Conservation (phyloP, 2,113 vertebrate species). For the Puma concolor region DNA sequence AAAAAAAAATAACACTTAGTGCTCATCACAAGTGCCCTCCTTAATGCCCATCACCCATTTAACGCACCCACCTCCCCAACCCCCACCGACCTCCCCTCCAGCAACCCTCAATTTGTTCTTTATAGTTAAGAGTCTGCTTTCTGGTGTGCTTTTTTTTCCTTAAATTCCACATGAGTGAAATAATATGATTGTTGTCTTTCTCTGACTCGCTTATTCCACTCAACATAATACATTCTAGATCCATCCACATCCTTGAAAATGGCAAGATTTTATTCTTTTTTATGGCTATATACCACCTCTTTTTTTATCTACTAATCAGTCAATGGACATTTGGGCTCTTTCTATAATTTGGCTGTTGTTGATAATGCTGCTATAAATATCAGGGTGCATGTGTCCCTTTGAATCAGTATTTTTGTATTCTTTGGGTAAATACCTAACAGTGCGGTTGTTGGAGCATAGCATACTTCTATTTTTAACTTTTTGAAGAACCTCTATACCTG, state of each 20-base stretch:
- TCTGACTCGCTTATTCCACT: neutral
- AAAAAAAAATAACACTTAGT: neutral
- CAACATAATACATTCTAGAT: neutral
- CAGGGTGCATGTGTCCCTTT: neutral
- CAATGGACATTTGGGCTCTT: neutral
- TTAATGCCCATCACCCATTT: neutral
- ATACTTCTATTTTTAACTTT: neutral
- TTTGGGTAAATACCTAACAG: neutral
- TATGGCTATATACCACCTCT: neutral
- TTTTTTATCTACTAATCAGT: neutral
- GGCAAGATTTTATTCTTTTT: neutral
- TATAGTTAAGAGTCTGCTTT: neutral
- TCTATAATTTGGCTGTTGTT: neutral
- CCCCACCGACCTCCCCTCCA: neutral
- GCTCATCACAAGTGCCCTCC: neutral
- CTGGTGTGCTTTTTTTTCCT: neutral
- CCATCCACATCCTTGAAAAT: neutral
- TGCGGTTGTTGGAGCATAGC: neutral
- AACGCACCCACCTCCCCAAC: neutral
- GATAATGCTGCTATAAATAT: neutral
- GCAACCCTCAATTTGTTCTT: neutral
- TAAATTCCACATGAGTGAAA: neutral
- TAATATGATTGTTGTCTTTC: neutral
- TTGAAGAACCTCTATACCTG: neutral
- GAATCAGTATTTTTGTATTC: neutral